Evolutionary conservation across 2,113 vertebrate species (phyloP).

Genomic region (Microcebus lehilahytsara): DNA sequence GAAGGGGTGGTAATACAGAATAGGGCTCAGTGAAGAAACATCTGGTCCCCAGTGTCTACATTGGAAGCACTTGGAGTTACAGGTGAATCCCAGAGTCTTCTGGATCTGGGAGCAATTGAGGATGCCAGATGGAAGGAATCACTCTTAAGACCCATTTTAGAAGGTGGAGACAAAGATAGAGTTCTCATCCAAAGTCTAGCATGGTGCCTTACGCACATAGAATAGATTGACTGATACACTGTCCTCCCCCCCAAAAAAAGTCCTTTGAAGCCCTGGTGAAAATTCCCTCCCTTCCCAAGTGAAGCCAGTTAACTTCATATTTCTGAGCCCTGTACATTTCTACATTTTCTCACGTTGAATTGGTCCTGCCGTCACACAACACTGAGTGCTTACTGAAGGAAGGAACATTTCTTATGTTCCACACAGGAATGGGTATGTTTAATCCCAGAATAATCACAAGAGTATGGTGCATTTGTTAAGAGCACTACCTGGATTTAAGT

Average conservation of each 20-base stretch:
- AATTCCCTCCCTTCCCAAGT: not conserved
- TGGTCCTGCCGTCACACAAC: not conserved
- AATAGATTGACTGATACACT: not conserved
- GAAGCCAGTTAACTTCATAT: not conserved
- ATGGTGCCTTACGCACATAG: accelerated
- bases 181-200: not conserved
- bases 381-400: not conserved
- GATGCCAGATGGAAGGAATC: not conserved
- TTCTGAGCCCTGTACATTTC: not conserved
- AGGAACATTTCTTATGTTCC: not conserved
- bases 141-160: not conserved
- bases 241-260: not conserved
- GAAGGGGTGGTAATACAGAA: not conserved
- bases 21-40: not conserved
- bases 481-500: not conserved
- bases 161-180: not conserved
- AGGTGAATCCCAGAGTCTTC: not conserved
- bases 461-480: not conserved
- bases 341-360: not conserved
- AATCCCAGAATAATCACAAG: not conserved
- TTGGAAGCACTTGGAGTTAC: not conserved
- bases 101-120: not conserved
- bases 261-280: not conserved
- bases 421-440: not conserved
- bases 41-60: not conserved